Evolutionary conservation across 2,888 invertebrate genomes (phyloP).

Genomic region (Caenorhabditis plicata): DNA sequence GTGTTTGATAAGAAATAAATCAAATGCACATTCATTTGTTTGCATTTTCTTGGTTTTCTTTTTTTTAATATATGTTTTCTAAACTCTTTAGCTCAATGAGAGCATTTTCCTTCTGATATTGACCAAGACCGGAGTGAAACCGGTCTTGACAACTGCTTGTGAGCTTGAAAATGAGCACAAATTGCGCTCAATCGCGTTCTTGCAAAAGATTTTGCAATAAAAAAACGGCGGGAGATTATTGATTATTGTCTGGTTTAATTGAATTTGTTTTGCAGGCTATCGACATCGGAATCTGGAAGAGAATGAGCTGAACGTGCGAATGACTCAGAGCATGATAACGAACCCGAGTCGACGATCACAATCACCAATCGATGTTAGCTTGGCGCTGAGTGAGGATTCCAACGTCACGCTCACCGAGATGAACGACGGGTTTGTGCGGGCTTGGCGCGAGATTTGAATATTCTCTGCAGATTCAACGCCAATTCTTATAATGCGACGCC

Average conservation of each 20-base stretch:
- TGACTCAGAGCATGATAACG: slow-evolving; percentile 33
- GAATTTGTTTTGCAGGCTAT: slow-evolving; percentile 15
- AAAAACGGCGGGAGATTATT: too few species aligned
- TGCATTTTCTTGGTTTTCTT: too few species aligned
- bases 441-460: not conserved
- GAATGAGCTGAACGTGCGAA: slow-evolving; percentile 26
- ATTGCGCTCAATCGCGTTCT: too few species aligned
- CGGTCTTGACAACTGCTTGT: too few species aligned
- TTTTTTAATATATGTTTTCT: too few species aligned
- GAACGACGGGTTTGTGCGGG: slow-evolving; percentile 11
- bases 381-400: slow-evolving; percentile 37
- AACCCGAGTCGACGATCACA: slow-evolving; percentile 27
- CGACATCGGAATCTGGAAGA: slow-evolving; percentile 25
- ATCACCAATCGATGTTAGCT: slow-evolving; percentile 29
- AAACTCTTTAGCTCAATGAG: too few species aligned
- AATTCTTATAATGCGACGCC: slow-evolving; percentile 29
- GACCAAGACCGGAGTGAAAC: too few species aligned
- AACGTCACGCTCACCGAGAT: slow-evolving; percentile 29
- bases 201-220: too few species aligned
- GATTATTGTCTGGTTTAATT: not conserved
- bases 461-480: slow-evolving; percentile 13
- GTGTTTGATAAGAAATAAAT: too few species aligned
- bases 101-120: too few species aligned
- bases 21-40: too few species aligned
- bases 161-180: too few species aligned